A percentile compares a stretch with the other conserved stretches of the same genome.
Conservation (phyloP, 2,888 invertebrate genomes). For the Leucoptera coffeella region DNA sequence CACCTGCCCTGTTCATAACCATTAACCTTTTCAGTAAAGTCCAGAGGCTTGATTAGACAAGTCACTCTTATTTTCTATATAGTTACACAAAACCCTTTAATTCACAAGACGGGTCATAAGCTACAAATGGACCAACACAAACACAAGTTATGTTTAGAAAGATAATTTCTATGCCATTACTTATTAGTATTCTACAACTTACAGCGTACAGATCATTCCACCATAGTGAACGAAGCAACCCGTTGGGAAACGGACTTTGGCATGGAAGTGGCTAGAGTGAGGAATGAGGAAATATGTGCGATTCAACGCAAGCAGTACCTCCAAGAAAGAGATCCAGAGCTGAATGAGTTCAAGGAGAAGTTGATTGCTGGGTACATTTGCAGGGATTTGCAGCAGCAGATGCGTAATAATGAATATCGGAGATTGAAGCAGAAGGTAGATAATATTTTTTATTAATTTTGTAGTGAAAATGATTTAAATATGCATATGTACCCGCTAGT, state of each 20-base stretch:
- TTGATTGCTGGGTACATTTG: slow-evolving; percentile 67
- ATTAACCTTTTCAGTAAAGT: no score
- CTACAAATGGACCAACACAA: no score
- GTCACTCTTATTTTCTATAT: neutral
- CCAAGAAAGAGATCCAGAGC: slow-evolving; percentile 54
- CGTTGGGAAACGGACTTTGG: slow-evolving; percentile 23
- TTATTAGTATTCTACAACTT: neutral
- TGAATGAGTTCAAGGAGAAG: slow-evolving; percentile 57
- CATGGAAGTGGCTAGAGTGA: slow-evolving; percentile 21
- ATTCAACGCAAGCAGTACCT: slow-evolving; percentile 45
- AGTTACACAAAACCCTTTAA: no score
- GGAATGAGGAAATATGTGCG: slow-evolving; percentile 16
- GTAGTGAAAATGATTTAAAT: no score
- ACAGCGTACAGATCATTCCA: slow-evolving; percentile 38
- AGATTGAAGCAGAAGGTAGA: slow-evolving; percentile 49
- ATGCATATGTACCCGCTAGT: no score
- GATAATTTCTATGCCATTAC: neutral
- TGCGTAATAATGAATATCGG: slow-evolving; percentile 56
- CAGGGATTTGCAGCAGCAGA: slow-evolving; percentile 53
- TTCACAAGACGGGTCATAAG: no score
- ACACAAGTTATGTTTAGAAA: no score
- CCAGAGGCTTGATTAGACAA: no score
- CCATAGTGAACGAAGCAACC: slow-evolving; percentile 28
- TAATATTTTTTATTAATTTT: slow-evolving; percentile 1
- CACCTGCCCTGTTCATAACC: no score